Percentiles rank a stretch among this genome's conserved stretches.
These are phyloP conservation scores for Apostichopus californicus DNA, from an alignment of 35 echinoderm and acorn worm species.

Conservation along the genomic window DNA sequence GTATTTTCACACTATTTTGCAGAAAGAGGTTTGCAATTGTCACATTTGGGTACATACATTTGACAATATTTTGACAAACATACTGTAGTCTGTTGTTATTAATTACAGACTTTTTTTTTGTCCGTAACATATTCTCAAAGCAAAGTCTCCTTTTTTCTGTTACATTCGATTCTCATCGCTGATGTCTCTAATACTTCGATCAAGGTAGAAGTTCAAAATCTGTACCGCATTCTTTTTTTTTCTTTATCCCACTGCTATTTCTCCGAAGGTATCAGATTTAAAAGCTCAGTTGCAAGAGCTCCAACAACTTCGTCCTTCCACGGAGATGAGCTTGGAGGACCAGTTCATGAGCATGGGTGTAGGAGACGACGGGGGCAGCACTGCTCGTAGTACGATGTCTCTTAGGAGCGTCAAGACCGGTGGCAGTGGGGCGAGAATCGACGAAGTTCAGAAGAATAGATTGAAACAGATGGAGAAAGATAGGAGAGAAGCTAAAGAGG, in stretches of 20 bases:
- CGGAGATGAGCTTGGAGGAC: conserved; percentile 94
- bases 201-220: too few relatives aligned
- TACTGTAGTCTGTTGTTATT: too few relatives aligned
- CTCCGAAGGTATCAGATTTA: conserved; percentile 71
- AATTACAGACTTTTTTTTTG: too few relatives aligned
- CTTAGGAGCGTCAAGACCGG: conserved; percentile 15
- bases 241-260: not conserved
- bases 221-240: too few relatives aligned
- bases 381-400: not conserved
- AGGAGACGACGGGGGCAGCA: conserved; percentile 41
- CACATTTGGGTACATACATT: too few relatives aligned
- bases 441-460: conserved; percentile 72
- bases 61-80: too few relatives aligned
- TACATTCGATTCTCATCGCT: too few relatives aligned
- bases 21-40: too few relatives aligned
- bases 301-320: conserved; percentile 62
- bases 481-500: conserved; percentile 87
- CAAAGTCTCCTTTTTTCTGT: too few relatives aligned
- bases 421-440: conserved; percentile 42
- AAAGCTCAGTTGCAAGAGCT: conserved; percentile 76
- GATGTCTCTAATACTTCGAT: too few relatives aligned
- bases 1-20: too few relatives aligned
- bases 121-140: too few relatives aligned
- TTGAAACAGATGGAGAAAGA: conserved; percentile 87
- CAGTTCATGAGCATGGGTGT: conserved; percentile 98